Base-by-base conservation (phyloP, 2,888 invertebrate genomes). In the Caenorhabditis becei region DNA sequence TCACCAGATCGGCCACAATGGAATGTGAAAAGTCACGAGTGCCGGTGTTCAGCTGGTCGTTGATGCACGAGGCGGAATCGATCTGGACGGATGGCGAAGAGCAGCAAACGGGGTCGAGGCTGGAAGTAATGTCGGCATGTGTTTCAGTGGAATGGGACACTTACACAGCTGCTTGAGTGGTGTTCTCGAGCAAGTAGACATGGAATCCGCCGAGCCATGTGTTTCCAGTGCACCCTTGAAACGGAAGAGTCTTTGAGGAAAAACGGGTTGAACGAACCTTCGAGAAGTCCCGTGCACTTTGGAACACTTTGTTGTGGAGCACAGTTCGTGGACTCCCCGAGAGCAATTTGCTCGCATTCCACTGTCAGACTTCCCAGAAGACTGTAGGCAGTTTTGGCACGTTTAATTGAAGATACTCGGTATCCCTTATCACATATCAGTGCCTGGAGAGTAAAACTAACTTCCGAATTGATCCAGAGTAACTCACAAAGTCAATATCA, bases 181-280 rank as follows among this genome's bases (percentile, higher is more conserved):
- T 49, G 74, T 90, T 90, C 58, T 90, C 90, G 8, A 90, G 77
- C 35, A 86, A 74, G 53, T 88, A 90, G 0, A 87, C 89, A 53
- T 91, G 88, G 41, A 90, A 87, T 5, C 90, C 90, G 11, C 88
- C 89, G 24, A 90, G 81, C 89, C 89, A 90, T 23, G 87, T 88
- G 62, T 84, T 83, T 8, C 88, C 89, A 2, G 80, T 62, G 75
- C 90, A 90, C 4, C 90, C 90, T 78, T 32, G 5, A 32, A 32
- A 32, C 5, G n/a, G n/a, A n/a, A n/a, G n/a, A n/a, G n/a, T n/a
- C 10, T 32, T 4, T 32, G 32, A 32, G 32, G 10, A 32, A 5
- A 56, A 63, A 28, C n/a, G n/a, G n/a, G 28, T 49, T 28, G 1
- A 32, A 51, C 49, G n/a, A 3, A 82, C 41, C 41, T 41, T 85